A percentile compares a stretch with the other conserved stretches of the same genome.
Conservation (phyloP, 2,797 vertebrate species). For the Mus caroli region DNA sequence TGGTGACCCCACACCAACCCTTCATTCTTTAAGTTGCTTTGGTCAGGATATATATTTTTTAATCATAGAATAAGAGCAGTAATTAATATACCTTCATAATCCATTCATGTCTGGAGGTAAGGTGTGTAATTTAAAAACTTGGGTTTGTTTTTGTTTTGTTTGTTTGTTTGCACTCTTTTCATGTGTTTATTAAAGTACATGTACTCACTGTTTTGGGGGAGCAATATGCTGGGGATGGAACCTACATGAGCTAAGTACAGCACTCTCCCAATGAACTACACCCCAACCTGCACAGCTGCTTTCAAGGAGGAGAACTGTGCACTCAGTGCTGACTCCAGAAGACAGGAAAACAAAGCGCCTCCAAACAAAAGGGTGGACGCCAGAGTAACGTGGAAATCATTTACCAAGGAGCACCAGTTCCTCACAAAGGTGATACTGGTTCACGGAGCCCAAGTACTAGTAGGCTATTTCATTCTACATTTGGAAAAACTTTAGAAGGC, state of each 20-base stretch:
- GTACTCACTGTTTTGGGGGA: not conserved
- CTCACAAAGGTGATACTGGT: not conserved
- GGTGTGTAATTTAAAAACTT: not conserved
- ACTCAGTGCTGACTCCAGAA: constrained; percentile 8
- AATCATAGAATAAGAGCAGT: not conserved
- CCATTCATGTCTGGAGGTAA: constrained; percentile 13
- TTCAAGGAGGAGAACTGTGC: not conserved
- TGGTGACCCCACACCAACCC: not conserved
- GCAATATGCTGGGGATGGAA: not conserved
- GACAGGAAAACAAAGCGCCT: constrained; percentile 30
- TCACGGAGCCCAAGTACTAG: not conserved
- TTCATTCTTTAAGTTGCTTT: not conserved
- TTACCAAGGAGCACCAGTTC: not conserved
- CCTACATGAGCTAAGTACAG: not conserved
- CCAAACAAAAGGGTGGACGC: not conserved
- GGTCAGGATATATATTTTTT: not conserved
- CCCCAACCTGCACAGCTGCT: not conserved
- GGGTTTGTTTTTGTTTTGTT: no score
- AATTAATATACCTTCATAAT: not conserved
- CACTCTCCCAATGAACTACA: not conserved
- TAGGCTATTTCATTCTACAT: not conserved
- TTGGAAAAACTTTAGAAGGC: not conserved
- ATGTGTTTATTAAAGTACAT: not conserved
- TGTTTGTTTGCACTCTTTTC: not conserved
- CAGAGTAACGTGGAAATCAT: constrained; percentile 4